phyloP scores from a whole-genome alignment of 2,888 invertebrate species.

The Drosophila recens region DNA sequence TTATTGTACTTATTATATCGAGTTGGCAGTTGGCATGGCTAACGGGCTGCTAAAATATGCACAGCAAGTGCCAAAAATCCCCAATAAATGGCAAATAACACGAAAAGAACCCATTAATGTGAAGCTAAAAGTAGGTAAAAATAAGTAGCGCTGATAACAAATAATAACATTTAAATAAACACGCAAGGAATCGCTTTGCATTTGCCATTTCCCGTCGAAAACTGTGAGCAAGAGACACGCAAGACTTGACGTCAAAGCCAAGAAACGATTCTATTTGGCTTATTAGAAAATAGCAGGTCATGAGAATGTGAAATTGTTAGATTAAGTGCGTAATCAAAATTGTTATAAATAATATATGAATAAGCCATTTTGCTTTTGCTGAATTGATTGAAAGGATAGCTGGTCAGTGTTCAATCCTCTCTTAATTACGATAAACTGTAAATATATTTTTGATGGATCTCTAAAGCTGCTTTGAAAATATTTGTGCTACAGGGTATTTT shows the following conservation, averaged over 20 bases:
- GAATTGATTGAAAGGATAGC: background rate
- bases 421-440: background rate
- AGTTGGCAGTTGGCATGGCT: conserved; percentile 30
- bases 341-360: conserved; percentile 64
- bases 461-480: background rate
- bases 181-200: conserved; percentile 74
- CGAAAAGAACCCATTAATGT: conserved; percentile 66
- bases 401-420: background rate
- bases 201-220: conserved; percentile 46
- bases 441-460: background rate
- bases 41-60: conserved; percentile 64
- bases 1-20: conserved; percentile 1
- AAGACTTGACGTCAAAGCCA: conserved; percentile 59
- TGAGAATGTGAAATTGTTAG: conserved; percentile 13
- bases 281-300: conserved; percentile 28
- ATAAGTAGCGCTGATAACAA: conserved; percentile 64
- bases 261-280: conserved; percentile 41
- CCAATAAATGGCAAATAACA: conserved; percentile 56
- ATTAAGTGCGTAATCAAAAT: conserved; percentile 49
- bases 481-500: conserved; percentile 40
- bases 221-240: conserved; percentile 55
- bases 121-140: conserved; percentile 51
- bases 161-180: conserved; percentile 73
- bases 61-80: conserved; percentile 49
- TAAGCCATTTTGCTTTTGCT: conserved; percentile 18